Evolutionary conservation across 2,113 vertebrate genomes (phyloP).

Genomic region (Trachemys scripta): DNA sequence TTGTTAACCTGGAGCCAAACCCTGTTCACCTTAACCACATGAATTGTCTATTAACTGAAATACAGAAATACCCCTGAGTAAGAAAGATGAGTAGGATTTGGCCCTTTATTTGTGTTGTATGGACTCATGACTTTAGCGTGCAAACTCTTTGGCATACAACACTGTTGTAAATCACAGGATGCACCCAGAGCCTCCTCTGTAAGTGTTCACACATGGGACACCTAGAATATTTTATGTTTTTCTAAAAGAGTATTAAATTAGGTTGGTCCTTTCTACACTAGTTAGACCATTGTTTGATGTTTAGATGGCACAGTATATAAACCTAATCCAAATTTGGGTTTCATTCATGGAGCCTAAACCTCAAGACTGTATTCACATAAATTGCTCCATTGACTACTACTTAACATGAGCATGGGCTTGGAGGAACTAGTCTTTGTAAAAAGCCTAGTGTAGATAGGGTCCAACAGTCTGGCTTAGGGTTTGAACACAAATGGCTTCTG

Average conservation of each 20-base stretch:
- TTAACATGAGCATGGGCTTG: background rate
- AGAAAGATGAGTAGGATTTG: background rate
- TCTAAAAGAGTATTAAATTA: background rate
- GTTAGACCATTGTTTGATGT: background rate
- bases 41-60: background rate
- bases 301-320: background rate
- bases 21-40: background rate
- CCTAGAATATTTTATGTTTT: background rate
- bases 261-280: background rate
- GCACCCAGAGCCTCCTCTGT: background rate
- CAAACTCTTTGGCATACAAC: background rate
- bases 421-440: background rate
- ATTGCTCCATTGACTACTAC: background rate
- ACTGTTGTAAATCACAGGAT: background rate
- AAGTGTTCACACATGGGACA: background rate
- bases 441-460: background rate
- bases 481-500: background rate
- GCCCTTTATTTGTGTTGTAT: background rate
- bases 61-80: background rate
- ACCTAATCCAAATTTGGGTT: background rate
- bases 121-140: background rate
- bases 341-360: background rate
- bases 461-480: background rate
- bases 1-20: background rate
- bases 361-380: background rate